Percentiles rank a stretch among this genome's conserved stretches.
Conservation (phyloP, 2,888 invertebrate species). For the Micropterix aruncella region DNA sequence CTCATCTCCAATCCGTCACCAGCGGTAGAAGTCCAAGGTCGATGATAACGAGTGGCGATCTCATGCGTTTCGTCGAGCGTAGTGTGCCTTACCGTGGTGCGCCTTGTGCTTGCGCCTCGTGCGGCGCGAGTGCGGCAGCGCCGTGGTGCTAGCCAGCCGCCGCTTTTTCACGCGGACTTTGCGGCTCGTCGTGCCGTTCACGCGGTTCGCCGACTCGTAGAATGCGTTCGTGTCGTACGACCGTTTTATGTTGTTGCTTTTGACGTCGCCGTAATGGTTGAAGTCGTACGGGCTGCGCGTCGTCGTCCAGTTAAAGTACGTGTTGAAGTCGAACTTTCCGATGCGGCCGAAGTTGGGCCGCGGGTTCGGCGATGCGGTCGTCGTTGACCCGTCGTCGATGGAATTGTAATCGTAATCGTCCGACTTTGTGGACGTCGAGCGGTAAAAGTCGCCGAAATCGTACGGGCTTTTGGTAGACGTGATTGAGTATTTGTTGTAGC, state of each 20-base stretch:
- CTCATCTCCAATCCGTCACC: no score
- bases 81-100: neutral
- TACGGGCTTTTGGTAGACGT: conserved; percentile 42
- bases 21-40: no score
- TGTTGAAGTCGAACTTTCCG: conserved; percentile 25
- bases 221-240: conserved; percentile 31
- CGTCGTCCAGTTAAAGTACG: conserved; percentile 29
- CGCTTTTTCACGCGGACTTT: neutral
- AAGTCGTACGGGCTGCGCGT: conserved; percentile 40
- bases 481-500: conserved; percentile 27
- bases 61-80: no score
- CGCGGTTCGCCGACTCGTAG: conserved; percentile 21
- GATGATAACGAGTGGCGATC: no score
- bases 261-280: conserved; percentile 18
- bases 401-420: conserved; percentile 19
- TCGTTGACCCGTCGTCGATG: conserved; percentile 12
- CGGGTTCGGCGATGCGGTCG: conserved; percentile 9
- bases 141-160: neutral
- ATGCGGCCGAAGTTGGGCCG: conserved; percentile 11
- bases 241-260: conserved; percentile 27
- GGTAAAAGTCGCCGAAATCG: conserved; percentile 31
- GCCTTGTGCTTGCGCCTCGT: neutral
- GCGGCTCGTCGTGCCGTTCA: neutral
- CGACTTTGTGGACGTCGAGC: conserved; percentile 7
- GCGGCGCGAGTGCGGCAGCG: neutral